Base-by-base conservation (phyloP, 2,888 invertebrate genomes). In the Ditula angustiorana region DNA sequence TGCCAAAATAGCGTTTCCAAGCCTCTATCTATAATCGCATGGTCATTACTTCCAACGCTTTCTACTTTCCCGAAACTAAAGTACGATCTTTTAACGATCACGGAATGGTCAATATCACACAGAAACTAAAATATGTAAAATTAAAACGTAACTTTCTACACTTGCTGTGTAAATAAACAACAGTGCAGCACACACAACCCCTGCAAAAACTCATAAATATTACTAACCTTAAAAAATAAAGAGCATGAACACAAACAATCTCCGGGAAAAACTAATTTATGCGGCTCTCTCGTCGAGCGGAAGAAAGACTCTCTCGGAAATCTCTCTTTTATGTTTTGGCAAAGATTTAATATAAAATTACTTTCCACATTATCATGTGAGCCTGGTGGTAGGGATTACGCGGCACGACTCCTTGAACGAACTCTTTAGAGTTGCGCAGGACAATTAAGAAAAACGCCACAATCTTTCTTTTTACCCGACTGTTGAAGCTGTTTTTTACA, bases 291-390 rank as follows among this genome's bases (percentile, higher is more conserved):
- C 82, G 80, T 73, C 79, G 83, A 80, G 80, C 70, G 77, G 80
- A 72, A 81, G 82, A 76, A 82, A 87, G 82, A 84, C 81, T 79
- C 76, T 80, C 75, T 73, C 72, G 76, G 76, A 82, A 82, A 85
- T 83, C 81, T 85, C 84, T 86, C 90, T 90, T 89, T 90, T 87
- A 88, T 90, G 88, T 90, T 90, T 87, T 82, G 82, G 78, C 81
- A 87, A 84, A 85, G 87, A 86, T 91, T 92, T 90, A 90, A 90
- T 90, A 90, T 85, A 88, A 88, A 92, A 92, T 91, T 91, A 91
- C 88, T 88, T 90, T 90, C 81, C 75, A 78, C 85, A 88, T 90
- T 88, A 90, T 87, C 88, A 84, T 90, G 86, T 86, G 86, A 85
- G 87, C 84, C 76, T 85, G 80, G 84, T 84, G 80, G 69, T 57